These are phyloP conservation scores for Nasonia giraulti DNA, from an alignment of 1,140 invertebrate genomes.

Conservation along the genomic window DNA sequence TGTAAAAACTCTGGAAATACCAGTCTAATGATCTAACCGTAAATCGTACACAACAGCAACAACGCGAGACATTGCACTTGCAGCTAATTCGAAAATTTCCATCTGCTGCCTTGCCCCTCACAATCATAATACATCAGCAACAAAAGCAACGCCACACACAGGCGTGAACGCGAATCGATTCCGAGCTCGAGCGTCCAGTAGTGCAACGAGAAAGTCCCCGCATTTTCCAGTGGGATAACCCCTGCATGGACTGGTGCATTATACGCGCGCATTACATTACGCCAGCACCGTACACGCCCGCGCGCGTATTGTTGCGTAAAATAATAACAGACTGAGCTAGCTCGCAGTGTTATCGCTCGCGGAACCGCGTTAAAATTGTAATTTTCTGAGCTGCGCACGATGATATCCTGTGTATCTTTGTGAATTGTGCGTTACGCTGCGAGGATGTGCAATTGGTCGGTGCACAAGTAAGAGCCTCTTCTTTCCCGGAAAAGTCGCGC, in stretches of 20 bases:
- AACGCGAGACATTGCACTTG: not conserved
- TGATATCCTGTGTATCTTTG: not conserved
- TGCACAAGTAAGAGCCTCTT: no score
- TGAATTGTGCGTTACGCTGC: no score
- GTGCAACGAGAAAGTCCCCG: slow-evolving; percentile 27
- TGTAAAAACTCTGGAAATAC: not conserved
- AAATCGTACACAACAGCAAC: not conserved
- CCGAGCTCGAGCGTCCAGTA: not conserved
- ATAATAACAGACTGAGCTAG: slow-evolving; percentile 18
- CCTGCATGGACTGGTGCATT: not conserved
- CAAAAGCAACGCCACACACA: not conserved
- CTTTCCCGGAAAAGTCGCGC: not conserved
- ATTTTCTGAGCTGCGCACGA: slow-evolving; percentile 12
- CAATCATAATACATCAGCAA: not conserved
- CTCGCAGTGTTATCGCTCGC: slow-evolving; percentile 21
- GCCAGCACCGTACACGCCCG: not conserved
- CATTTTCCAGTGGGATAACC: slow-evolving; percentile 9
- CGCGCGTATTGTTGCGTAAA: slow-evolving; percentile 29
- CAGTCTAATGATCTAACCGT: not conserved
- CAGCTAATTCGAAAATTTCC: not conserved
- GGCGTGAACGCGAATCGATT: slow-evolving; percentile 9
- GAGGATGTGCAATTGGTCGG: no score
- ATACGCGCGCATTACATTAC: slow-evolving; percentile 3
- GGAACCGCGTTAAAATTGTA: slow-evolving; percentile 22
- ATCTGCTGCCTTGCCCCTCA: not conserved